phyloP scores from a whole-genome alignment of 2,113 vertebrate species.

The Corynorhinus townsendii region DNA sequence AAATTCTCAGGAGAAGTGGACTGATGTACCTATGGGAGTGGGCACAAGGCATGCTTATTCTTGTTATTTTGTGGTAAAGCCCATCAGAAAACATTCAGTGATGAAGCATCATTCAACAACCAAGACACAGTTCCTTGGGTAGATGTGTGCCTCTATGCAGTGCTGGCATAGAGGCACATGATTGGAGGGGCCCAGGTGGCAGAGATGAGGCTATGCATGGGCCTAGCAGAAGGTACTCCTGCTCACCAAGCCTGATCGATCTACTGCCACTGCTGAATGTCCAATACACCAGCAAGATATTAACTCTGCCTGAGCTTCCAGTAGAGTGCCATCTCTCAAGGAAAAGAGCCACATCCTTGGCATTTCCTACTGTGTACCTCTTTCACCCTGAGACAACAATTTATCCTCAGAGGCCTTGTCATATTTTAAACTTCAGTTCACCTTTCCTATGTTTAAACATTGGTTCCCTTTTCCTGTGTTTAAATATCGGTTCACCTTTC shows the following conservation, averaged over 20 bases:
- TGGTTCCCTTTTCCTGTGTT: too few relatives aligned
- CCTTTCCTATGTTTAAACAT: neutral
- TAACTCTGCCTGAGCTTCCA: neutral
- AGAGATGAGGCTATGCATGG: neutral
- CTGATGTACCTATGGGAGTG: neutral
- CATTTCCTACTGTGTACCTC: neutral
- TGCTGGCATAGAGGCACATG: accelerated
- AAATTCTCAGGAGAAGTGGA: neutral
- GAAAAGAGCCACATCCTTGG: neutral
- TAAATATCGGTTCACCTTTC: too few relatives aligned
- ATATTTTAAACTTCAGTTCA: neutral
- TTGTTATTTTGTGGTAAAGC: neutral
- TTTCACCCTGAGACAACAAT: neutral
- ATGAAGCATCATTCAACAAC: neutral
- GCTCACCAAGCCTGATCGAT: neutral
- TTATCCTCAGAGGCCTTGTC: neutral
- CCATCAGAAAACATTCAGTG: neutral
- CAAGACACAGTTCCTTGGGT: neutral
- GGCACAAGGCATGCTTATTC: neutral
- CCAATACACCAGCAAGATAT: neutral
- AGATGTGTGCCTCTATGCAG: neutral
- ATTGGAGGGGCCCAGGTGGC: neutral
- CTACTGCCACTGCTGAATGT: neutral
- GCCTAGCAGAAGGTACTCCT: neutral
- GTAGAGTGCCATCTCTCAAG: neutral